phyloP scores from a whole-genome alignment of 2,113 vertebrate species.

The Panthera tigris region DNA sequence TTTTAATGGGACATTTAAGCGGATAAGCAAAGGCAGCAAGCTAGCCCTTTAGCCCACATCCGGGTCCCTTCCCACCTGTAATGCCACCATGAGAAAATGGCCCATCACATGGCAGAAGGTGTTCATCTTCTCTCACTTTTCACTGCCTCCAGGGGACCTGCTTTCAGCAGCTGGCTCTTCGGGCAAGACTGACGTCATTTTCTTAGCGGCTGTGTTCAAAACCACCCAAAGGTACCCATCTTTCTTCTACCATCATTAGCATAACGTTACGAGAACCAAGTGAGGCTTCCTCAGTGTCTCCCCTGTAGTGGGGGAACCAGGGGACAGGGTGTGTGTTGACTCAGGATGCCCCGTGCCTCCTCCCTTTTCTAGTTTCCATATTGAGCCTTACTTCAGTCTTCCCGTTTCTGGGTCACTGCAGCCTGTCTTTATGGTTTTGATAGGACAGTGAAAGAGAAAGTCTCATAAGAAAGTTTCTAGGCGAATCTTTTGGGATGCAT shows the following conservation, averaged over 20 bases:
- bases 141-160: not conserved
- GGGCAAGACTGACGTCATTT: not conserved
- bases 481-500: not conserved
- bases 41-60: not conserved
- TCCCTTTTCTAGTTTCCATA: not conserved
- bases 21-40: not conserved
- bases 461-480: not conserved
- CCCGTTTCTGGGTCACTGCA: not conserved
- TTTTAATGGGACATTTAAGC: not conserved
- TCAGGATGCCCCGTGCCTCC: fast-evolving
- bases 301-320: not conserved
- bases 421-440: not conserved
- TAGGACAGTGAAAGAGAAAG: not conserved
- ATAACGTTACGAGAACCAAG: not conserved
- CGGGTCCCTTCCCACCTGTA: not conserved
- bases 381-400: not conserved
- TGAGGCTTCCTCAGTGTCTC: not conserved
- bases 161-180: not conserved
- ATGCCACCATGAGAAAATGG: not conserved
- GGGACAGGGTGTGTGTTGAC: not conserved
- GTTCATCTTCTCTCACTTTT: not conserved
- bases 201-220: conserved; percentile 79
- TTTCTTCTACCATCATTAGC: not conserved
- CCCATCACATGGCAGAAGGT: not conserved
- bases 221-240: conserved; percentile 83